Evolutionary conservation across 2,113 vertebrate species (phyloP), one percentile per base, ranked within the genome.

Genomic region (Mirza zaza): DNA sequence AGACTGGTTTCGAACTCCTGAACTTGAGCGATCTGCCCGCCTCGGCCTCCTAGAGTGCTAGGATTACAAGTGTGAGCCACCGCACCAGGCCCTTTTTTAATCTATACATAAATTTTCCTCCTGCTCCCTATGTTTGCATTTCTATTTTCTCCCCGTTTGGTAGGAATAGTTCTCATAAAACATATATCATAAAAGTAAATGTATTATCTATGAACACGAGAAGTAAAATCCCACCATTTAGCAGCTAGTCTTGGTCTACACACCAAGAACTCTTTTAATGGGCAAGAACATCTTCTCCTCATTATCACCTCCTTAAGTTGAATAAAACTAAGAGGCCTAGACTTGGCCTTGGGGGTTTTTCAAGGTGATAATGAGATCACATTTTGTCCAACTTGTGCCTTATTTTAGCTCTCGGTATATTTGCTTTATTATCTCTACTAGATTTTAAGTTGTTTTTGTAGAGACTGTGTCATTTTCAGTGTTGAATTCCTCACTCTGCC

Each of bases 331-430:
- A 89, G 91, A 93, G 93, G 80, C 65, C 63, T 76, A 67, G 59
- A 11, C 73, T 92, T 91, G 95, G 83, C 95, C 95, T 87, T 91
- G 57, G 89, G 85, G 79, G 63, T n/a, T 86, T 94, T 89, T 57
- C 77, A 91, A 91, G 90, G 97, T 96, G 97, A 96, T 96, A 96
- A 97, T 94, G 96, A 96, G 97, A 86, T n/a, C 55, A 13, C 14
- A 71, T 91, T 91, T 79, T 93, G 87, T 89, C 34, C 34, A 23
- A 34, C 29, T 79, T 68, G n/a, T 36, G 59, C 36, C 52, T 95
- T 77, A 59, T 82, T 97, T 95, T 83, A 87, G 77, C 52, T 86
- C 73, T 85, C 84, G 3, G 36, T 81, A 0, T 34, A 36, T 90
- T 73, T 71, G 39, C 59, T 87, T 94, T 83, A 73, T 90, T 85